Percentiles rank a stretch among this genome's conserved stretches.
Evolutionary conservation across 2,113 vertebrate genomes (phyloP).

Genomic region (Connochaetes taurinus): DNA sequence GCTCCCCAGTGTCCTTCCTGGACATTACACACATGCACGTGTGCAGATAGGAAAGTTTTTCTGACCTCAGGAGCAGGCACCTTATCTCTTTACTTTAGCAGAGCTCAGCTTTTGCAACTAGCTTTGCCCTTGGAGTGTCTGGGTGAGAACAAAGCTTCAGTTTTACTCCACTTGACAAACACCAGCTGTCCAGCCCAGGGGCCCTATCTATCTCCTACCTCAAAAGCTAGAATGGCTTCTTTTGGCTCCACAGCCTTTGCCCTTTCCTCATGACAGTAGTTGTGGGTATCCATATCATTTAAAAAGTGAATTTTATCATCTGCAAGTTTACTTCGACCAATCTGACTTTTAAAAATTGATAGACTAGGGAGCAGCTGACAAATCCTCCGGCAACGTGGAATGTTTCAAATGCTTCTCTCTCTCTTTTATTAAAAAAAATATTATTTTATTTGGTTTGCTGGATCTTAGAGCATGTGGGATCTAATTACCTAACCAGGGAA

Average conservation of each 20-base stretch:
- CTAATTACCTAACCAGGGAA: not conserved
- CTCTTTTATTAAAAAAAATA: not conserved
- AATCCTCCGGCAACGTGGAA: not conserved
- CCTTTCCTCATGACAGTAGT: not conserved
- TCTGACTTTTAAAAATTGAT: not conserved
- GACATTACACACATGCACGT: not conserved
- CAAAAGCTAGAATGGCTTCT: not conserved
- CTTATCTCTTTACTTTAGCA: not conserved
- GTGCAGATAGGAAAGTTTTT: not conserved
- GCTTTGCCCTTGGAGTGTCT: not conserved
- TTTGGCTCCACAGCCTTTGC: rapidly evolving
- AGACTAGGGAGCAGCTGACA: not conserved
- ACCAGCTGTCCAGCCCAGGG: not conserved
- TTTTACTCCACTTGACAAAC: not conserved
- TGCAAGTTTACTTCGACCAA: not conserved
- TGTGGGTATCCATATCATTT: not conserved
- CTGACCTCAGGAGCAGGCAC: not conserved
- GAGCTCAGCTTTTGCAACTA: not conserved
- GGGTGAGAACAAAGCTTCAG: not conserved
- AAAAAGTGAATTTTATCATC: not conserved
- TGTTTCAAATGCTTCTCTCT: not conserved
- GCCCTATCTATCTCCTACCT: not conserved
- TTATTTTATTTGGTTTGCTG: not conserved
- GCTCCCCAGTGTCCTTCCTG: not conserved
- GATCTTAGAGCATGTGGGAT: not conserved